Conservation (phyloP, 2,888 invertebrate species). For the Ophraella communa region DNA sequence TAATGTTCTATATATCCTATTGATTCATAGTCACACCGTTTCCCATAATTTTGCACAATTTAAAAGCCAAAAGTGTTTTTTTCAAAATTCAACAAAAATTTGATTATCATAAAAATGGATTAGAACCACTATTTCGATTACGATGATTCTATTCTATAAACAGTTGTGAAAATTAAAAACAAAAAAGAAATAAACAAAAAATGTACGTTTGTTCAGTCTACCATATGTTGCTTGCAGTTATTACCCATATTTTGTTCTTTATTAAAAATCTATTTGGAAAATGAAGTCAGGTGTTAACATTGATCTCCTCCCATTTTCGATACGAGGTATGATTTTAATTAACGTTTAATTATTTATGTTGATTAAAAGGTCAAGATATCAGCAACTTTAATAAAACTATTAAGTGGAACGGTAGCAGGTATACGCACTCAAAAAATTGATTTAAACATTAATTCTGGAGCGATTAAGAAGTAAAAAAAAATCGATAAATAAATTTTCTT, state of each 20-base stretch:
- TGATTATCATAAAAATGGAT: too few species aligned
- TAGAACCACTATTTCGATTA: too few species aligned
- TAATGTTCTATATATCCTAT: too few species aligned
- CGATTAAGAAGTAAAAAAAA: too few species aligned
- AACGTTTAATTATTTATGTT: constrained; percentile 54
- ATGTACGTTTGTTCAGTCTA: neutral
- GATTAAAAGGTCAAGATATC: constrained; percentile 45
- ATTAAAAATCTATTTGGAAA: constrained; percentile 14
- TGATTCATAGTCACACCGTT: too few species aligned
- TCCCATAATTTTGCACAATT: too few species aligned
- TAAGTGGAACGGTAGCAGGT: constrained; percentile 47
- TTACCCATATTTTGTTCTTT: neutral
- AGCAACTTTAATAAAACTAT: constrained; percentile 40
- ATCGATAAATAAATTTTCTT: too few species aligned
- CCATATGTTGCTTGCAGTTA: neutral
- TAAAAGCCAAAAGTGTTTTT: too few species aligned
- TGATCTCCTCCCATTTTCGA: constrained; percentile 36
- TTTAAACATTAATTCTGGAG: too few species aligned
- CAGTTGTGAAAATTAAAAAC: neutral
- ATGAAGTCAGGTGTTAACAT: constrained; percentile 39
- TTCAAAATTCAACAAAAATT: too few species aligned
- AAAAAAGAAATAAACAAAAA: neutral
- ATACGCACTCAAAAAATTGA: too few species aligned
- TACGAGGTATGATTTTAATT: constrained; percentile 52
- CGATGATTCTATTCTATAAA: too few species aligned